Conservation (phyloP, 2,888 invertebrate species). For the Aleiodes testaceus region DNA sequence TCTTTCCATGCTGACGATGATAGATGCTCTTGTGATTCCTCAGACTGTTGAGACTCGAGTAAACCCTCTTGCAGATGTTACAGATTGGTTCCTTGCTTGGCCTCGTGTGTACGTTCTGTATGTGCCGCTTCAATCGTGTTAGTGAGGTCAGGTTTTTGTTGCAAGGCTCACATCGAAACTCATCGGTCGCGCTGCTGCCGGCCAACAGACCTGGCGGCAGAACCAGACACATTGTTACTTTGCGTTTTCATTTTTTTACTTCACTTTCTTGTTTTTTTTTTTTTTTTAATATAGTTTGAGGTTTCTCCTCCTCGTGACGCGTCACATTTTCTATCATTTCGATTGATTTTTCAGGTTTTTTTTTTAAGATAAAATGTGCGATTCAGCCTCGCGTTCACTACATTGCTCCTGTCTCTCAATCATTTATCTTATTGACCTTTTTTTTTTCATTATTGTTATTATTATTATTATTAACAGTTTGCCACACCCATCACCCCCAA, state of each 20-base stretch:
- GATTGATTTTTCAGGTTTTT: slow-evolving; percentile 18
- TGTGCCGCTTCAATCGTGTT: slow-evolving; percentile 91
- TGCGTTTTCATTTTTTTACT: slow-evolving; percentile 56
- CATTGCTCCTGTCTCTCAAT: slow-evolving; percentile 37
- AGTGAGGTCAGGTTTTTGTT: slow-evolving; percentile 91
- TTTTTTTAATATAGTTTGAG: slow-evolving; percentile 42
- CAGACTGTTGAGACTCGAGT: slow-evolving; percentile 92
- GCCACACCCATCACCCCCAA: slow-evolving; percentile 41
- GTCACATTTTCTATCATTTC: slow-evolving; percentile 33
- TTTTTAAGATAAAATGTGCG: slow-evolving; percentile 8
- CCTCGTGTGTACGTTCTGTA: slow-evolving; percentile 93
- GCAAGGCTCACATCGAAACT: slow-evolving; percentile 93
- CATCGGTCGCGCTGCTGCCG: slow-evolving; percentile 83
- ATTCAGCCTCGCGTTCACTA: slow-evolving; percentile 22
- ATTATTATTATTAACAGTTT: slow-evolving; percentile 3
- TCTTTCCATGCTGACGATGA: slow-evolving; percentile 79
- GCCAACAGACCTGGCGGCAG: slow-evolving; percentile 78
- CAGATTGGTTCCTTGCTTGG: slow-evolving; percentile 93
- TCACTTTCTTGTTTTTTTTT: slow-evolving; percentile 52
- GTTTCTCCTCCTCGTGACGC: slow-evolving; percentile 45
- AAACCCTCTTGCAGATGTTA: slow-evolving; percentile 93
- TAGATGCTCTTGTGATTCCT: slow-evolving; percentile 95
- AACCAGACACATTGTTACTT: slow-evolving; percentile 73
- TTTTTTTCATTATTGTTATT: not conserved
- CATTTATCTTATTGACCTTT: slow-evolving; percentile 11